phyloP scores from a whole-genome alignment of 1,140 invertebrate genomes.

The Drosophila sproati region DNA sequence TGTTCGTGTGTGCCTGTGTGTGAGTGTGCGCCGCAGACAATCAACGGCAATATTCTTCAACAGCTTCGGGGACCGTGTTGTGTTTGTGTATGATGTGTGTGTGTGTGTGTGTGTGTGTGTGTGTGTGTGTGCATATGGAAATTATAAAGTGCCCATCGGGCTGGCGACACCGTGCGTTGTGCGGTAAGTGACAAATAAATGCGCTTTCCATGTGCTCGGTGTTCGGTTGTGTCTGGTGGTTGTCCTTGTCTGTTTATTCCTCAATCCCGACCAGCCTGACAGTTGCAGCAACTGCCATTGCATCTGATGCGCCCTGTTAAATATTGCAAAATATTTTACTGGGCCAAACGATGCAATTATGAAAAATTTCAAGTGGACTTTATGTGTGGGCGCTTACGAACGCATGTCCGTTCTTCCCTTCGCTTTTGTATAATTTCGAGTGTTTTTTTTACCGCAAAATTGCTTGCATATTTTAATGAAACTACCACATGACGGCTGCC shows the following conservation, averaged over 20 bases:
- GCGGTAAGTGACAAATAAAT: slow-evolving; percentile 83
- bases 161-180: slow-evolving; percentile 37
- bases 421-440: slow-evolving; percentile 69
- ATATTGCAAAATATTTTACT: slow-evolving; percentile 75
- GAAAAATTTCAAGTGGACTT: slow-evolving; percentile 62
- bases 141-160: slow-evolving; percentile 77
- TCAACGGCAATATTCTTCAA: slow-evolving; percentile 73
- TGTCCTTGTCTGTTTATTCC: slow-evolving; percentile 57
- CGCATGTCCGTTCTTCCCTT: slow-evolving; percentile 11
- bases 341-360: slow-evolving; percentile 66
- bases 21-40: slow-evolving; percentile 41
- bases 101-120: not conserved
- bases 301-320: slow-evolving; percentile 44
- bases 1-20: not conserved
- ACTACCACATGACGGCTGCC: slow-evolving; percentile 70
- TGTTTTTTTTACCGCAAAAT: slow-evolving; percentile 81
- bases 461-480: slow-evolving; percentile 82
- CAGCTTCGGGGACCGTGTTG: slow-evolving; percentile 34
- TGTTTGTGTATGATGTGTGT: not conserved
- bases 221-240: slow-evolving; percentile 37
- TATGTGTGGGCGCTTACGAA: slow-evolving; percentile 7
- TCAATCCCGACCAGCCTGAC: slow-evolving; percentile 61
- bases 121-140: slow-evolving; percentile 45
- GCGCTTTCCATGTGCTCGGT: slow-evolving; percentile 73
- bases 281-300: slow-evolving; percentile 49